phyloP scores from a whole-genome alignment of 2,797 vertebrate genomes.

The Limnodromus scolopaceus region DNA sequence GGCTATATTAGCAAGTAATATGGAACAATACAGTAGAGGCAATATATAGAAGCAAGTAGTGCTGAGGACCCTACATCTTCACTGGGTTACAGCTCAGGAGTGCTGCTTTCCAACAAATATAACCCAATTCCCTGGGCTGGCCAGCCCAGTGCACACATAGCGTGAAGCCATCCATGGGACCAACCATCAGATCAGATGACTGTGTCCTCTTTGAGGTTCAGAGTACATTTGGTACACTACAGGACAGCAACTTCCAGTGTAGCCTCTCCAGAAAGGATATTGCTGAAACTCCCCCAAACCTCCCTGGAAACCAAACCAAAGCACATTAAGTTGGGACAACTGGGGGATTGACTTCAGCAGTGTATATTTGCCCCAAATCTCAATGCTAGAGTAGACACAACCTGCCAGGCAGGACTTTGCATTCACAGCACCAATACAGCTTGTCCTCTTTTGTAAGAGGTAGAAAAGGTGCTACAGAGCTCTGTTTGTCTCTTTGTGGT shows the following conservation, averaged over 20 bases:
- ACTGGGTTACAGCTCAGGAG: background rate
- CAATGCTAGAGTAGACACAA: background rate
- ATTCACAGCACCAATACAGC: background rate
- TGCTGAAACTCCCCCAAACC: background rate
- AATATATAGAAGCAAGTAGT: background rate
- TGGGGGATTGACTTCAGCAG: background rate
- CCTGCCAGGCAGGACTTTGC: background rate
- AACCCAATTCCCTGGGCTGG: background rate
- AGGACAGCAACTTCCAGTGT: accelerated
- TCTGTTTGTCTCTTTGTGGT: background rate
- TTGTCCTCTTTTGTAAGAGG: background rate
- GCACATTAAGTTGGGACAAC: accelerated
- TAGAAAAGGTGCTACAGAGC: background rate
- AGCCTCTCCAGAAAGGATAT: background rate
- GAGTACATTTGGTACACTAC: background rate
- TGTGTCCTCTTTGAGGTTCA: accelerated
- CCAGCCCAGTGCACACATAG: accelerated
- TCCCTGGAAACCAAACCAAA: background rate
- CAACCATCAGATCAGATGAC: background rate
- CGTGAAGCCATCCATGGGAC: background rate
- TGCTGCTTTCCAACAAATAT: background rate
- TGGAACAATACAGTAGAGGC: background rate
- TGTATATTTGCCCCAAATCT: background rate
- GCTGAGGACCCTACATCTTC: background rate
- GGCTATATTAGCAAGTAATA: background rate